Evolutionary conservation across 2,888 invertebrate genomes (phyloP).

Genomic region (Zootermopsis nevadensis): DNA sequence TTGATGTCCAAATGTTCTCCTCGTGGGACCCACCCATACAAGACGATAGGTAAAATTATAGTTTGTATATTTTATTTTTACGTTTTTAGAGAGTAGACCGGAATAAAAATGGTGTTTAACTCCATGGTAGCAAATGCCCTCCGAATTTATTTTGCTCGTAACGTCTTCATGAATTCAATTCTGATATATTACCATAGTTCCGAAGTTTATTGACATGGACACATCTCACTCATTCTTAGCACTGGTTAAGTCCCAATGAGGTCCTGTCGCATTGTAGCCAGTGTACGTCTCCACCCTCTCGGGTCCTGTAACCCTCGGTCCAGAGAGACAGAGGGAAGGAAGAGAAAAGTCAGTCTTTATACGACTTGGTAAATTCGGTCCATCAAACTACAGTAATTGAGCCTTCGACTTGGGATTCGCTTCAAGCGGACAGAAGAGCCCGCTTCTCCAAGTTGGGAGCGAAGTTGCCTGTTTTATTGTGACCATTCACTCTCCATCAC

Average conservation of each 20-base stretch:
- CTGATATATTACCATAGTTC: too few relatives aligned
- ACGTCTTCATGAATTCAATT: too few relatives aligned
- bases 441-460: not conserved
- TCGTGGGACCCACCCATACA: too few relatives aligned
- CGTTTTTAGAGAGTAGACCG: too few relatives aligned
- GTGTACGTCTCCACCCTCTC: not conserved
- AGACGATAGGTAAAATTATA: too few relatives aligned
- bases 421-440: not conserved
- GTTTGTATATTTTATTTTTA: too few relatives aligned
- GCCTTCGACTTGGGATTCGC: not conserved
- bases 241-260: not conserved
- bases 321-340: not conserved
- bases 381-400: constrained; percentile 29
- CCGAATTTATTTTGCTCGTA: too few relatives aligned
- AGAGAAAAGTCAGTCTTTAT: constrained; percentile 24
- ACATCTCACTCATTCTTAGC: too few relatives aligned
- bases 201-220: too few relatives aligned
- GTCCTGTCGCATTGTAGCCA: not conserved
- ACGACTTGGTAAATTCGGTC: constrained; percentile 38
- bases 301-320: not conserved
- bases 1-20: too few relatives aligned
- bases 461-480: not conserved
- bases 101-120: too few relatives aligned
- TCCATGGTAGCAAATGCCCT: too few relatives aligned
- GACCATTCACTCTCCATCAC: not conserved